Conservation (phyloP, 2,888 invertebrate genomes). For the Pollenia angustigena region DNA sequence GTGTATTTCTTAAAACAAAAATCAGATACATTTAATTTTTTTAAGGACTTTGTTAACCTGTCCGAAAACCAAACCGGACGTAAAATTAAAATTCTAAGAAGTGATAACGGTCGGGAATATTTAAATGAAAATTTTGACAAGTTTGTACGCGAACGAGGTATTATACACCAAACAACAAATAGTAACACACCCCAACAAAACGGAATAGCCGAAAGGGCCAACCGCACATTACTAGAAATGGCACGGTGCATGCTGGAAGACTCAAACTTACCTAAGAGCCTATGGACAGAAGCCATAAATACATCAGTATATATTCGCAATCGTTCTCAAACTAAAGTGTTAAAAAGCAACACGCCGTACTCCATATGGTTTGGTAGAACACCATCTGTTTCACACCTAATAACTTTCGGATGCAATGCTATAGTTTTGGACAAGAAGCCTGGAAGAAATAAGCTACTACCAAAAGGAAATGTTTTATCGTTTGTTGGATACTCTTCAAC, state of each 20-base stretch:
- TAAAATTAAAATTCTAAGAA: slow-evolving; percentile 55
- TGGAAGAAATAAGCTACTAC: slow-evolving; percentile 62
- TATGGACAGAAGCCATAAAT: slow-evolving; percentile 73
- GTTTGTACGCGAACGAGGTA: slow-evolving; percentile 54
- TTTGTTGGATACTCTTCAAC: slow-evolving; percentile 67
- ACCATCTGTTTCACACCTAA: slow-evolving; percentile 69
- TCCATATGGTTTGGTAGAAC: slow-evolving; percentile 68
- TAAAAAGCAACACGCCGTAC: slow-evolving; percentile 68
- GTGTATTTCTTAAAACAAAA: slow-evolving; percentile 46
- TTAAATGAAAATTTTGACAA: slow-evolving; percentile 57
- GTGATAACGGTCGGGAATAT: slow-evolving; percentile 65
- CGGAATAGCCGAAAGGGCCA: slow-evolving; percentile 72
- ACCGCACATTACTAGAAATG: too few relatives aligned
- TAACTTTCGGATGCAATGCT: slow-evolving; percentile 69
- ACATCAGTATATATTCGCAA: slow-evolving; percentile 74
- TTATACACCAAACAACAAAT: slow-evolving; percentile 69
- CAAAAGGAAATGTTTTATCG: slow-evolving; percentile 57
- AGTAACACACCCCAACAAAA: slow-evolving; percentile 74
- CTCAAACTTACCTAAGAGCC: slow-evolving; percentile 59
- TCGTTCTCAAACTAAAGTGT: slow-evolving; percentile 65
- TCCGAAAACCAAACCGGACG: slow-evolving; percentile 45
- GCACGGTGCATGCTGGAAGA: slow-evolving; percentile 69
- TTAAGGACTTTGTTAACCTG: slow-evolving; percentile 32
- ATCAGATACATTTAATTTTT: slow-evolving; percentile 43
- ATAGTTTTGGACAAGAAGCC: slow-evolving; percentile 64